phyloP scores from a whole-genome alignment of 2,797 vertebrate genomes.

The Gymnoscopelus microlampas region DNA sequence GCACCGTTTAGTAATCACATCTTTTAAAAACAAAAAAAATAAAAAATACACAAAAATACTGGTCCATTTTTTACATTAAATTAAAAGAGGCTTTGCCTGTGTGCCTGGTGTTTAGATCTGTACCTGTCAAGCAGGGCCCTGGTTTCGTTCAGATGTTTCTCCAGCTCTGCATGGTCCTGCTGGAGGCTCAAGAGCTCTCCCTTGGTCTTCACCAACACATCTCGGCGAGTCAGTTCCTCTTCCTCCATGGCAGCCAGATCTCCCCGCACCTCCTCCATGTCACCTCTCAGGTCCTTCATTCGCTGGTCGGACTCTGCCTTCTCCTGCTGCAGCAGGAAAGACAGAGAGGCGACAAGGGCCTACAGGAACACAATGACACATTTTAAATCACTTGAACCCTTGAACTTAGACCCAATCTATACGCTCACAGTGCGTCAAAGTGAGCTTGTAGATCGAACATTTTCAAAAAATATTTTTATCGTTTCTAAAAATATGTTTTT shows the following conservation, averaged over 20 bases:
- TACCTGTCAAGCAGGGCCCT: conserved; percentile 82
- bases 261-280: conserved; percentile 86
- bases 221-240: conserved; percentile 79
- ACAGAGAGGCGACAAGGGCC: conserved; percentile 82
- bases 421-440: too few species aligned
- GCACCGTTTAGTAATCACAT: too few species aligned
- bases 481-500: too few species aligned
- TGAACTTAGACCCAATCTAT: too few species aligned
- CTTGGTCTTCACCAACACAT: conserved; percentile 70
- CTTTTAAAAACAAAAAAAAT: too few species aligned
- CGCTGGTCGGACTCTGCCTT: conserved; percentile 83
- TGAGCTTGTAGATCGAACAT: too few species aligned
- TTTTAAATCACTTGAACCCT: too few species aligned
- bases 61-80: too few species aligned
- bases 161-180: conserved; percentile 73
- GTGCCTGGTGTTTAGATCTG: conserved; percentile 29
- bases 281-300: conserved; percentile 82
- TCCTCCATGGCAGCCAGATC: conserved; percentile 86
- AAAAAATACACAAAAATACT: neutral
- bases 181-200: conserved; percentile 76
- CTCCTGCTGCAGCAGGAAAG: conserved; percentile 78
- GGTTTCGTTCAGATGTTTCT: conserved; percentile 71
- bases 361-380: conserved; percentile 49
- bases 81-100: neutral
- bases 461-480: too few species aligned